Conservation (phyloP, 1,140 invertebrate species). For the Drosophila quadrilineata region DNA sequence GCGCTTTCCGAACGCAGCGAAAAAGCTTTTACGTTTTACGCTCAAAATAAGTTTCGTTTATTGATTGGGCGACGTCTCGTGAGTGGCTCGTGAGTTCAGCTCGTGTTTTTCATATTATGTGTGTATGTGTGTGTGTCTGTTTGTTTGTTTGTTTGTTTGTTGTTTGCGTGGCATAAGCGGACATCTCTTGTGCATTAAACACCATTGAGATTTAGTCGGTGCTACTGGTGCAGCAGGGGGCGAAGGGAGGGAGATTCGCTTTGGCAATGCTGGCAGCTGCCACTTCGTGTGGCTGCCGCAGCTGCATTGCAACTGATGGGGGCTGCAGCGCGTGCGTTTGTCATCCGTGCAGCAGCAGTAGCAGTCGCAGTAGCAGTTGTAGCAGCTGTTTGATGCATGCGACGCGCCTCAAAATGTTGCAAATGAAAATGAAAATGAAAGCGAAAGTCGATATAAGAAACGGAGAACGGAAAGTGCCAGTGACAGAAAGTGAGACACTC, state of each 20-base stretch:
- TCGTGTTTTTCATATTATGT: not conserved
- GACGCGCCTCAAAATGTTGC: constrained; percentile 8
- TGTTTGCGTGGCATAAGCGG: constrained; percentile 23
- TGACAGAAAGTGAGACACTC: not conserved
- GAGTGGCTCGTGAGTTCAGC: constrained; percentile 1
- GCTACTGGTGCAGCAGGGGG: not conserved
- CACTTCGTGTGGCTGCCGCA: constrained; percentile 25
- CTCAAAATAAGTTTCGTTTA: constrained; percentile 63
- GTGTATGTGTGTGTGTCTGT: not conserved
- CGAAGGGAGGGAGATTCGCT: constrained; percentile 11
- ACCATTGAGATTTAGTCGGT: constrained; percentile 42
- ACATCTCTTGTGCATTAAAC: constrained; percentile 16
- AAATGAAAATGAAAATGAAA: constrained; percentile 30
- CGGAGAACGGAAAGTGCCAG: not conserved
- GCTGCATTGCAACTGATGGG: constrained; percentile 36
- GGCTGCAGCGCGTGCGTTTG: constrained; percentile 26
- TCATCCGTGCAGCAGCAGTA: not conserved
- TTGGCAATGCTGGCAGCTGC: constrained; percentile 24
- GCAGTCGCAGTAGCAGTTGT: not conserved
- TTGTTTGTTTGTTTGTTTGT: not conserved
- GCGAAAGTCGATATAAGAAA: not conserved
- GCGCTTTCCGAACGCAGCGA: not conserved
- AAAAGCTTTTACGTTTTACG: constrained; percentile 70
- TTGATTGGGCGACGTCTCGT: constrained; percentile 45
- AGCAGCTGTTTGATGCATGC: constrained; percentile 21